A percentile compares a stretch with the other conserved stretches of the same genome.
Conservation (phyloP, 2,797 vertebrate species). For the Carapus acus region DNA sequence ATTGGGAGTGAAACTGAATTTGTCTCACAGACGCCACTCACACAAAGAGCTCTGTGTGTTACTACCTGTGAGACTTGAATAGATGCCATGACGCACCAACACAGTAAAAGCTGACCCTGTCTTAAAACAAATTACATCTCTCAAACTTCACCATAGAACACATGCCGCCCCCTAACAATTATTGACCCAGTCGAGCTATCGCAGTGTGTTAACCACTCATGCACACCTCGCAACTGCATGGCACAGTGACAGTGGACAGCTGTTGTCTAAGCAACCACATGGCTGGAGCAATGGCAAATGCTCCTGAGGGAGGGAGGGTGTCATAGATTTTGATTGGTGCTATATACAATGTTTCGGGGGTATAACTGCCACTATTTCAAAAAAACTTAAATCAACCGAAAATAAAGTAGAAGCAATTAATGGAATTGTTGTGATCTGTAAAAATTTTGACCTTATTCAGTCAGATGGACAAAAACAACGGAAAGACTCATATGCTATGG, state of each 20-base stretch:
- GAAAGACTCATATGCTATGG: too few species aligned
- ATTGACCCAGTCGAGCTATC: constrained; percentile 53
- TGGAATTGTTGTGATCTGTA: too few species aligned
- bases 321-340: constrained; percentile 19
- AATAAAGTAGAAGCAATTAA: too few species aligned
- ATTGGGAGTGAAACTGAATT: constrained; percentile 36
- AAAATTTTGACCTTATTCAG: too few species aligned
- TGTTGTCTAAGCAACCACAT: constrained; percentile 61
- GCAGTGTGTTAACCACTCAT: constrained; percentile 43
- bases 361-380: not conserved
- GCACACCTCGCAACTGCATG: constrained; percentile 66
- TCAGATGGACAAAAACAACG: too few species aligned
- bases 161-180: constrained; percentile 57
- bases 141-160: constrained; percentile 25
- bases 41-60: not conserved
- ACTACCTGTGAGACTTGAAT: not conserved
- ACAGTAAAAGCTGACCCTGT: not conserved
- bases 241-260: constrained; percentile 54
- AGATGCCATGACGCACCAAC: too few species aligned
- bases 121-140: constrained; percentile 1
- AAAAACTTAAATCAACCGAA: too few species aligned
- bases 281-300: constrained; percentile 42
- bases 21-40: not conserved
- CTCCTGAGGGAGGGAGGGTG: constrained; percentile 17
- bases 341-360: constrained; percentile 25